Conservation (phyloP, 23 tunicate species). For the Ciona savignyi region DNA sequence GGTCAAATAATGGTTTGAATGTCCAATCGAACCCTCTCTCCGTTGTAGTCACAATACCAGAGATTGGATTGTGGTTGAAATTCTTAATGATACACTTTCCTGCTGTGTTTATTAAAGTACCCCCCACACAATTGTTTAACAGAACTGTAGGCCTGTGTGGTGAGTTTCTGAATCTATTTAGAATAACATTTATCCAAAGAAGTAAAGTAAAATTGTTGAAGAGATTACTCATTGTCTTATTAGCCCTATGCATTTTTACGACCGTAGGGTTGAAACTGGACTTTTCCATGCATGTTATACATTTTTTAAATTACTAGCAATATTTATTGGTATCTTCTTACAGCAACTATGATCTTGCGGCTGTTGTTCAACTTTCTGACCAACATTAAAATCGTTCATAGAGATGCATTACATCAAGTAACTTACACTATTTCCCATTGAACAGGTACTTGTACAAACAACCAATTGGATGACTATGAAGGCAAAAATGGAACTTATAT, state of each 20-base stretch:
- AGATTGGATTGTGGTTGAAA: background rate
- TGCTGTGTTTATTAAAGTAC: background rate
- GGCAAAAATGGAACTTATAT: background rate
- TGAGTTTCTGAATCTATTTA: background rate
- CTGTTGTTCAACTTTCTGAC: too few species aligned
- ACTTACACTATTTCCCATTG: too few species aligned
- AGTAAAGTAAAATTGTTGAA: too few species aligned
- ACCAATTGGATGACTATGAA: background rate
- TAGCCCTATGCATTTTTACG: too few species aligned
- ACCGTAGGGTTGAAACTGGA: too few species aligned
- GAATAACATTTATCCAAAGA: too few species aligned
- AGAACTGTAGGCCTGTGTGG: slow-evolving; percentile 14
- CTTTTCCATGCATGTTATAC: too few species aligned
- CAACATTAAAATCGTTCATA: background rate
- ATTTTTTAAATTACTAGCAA: too few species aligned
- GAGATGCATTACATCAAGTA: too few species aligned
- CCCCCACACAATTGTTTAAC: background rate
- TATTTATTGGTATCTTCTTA: too few species aligned
- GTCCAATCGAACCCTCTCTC: background rate
- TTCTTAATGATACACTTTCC: background rate
- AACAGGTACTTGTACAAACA: slow-evolving; percentile 2
- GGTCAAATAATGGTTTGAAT: background rate
- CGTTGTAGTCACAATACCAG: background rate
- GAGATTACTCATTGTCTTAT: too few species aligned
- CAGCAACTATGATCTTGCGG: too few species aligned